Base-by-base conservation (phyloP, 2,888 invertebrate genomes). In the Parasteatoda lunata region DNA sequence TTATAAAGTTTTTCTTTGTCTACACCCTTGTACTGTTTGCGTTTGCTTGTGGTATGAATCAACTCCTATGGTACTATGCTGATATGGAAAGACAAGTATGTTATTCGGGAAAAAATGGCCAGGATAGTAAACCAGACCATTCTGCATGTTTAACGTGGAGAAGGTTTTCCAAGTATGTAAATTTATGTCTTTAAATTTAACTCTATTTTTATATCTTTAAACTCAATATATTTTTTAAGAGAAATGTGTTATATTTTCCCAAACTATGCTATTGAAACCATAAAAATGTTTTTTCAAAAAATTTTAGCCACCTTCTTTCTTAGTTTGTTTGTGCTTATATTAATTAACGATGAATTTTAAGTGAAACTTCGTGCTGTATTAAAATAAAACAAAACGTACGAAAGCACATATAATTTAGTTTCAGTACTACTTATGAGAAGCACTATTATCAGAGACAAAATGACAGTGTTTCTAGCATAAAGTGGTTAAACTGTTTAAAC, bases 41-140 rank as follows among this genome's bases (percentile, higher is more conserved):
- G 52, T 94, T 94, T 90, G 94, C 94, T 8, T 94, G 94, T 91
- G 94, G 94, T 90, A 91, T 94, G 90, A 94, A 98, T 93, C 98
- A 99, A 92, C 91, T 94, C 77, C 94, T 98, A 79, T 98, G 98
- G 98, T 97, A 97, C 91, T 97, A 96, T 91, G 96, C 92, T 51
- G 92, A 92, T 88, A 90, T 92, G 90, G 92, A 92, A 89, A 91
- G 90, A 77, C 89, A 89, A 76, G 83, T 87, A 9, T 90, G 90
- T 84, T 80, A 88, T 65, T 85, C 76, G 30, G 75, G 81, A 45
- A 81, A 84, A 52, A 88, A 84, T 71, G 86, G 86, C 51, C 82
- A 84, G 15, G 80, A 84, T 7, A 85, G 77, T 66, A 88, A 89
- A 76, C 71, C 76, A 11, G 78, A 88, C 48, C 86, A 88, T 80